phyloP scores from a whole-genome alignment of 2,797 vertebrate species.

The Poeciliopsis presidionis region DNA sequence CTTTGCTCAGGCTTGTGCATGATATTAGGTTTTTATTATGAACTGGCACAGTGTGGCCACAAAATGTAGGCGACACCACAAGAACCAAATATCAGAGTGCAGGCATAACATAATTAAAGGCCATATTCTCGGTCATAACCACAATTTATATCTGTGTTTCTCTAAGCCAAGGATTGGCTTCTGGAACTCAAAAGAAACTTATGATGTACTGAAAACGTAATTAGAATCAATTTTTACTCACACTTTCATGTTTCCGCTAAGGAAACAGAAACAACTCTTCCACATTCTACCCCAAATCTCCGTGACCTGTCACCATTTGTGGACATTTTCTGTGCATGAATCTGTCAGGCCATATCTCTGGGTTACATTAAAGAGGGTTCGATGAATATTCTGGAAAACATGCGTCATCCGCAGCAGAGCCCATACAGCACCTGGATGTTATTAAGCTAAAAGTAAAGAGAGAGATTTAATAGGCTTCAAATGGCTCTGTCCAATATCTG shows the following conservation, averaged over 20 bases:
- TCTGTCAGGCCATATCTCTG: constrained; percentile 48
- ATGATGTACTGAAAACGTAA: constrained; percentile 27
- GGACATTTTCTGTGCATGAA: constrained; percentile 50
- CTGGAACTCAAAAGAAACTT: constrained; percentile 44
- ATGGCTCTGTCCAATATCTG: constrained; percentile 48
- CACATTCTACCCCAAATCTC: constrained; percentile 19
- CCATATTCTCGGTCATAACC: constrained; percentile 52
- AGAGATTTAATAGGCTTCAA: constrained; percentile 42
- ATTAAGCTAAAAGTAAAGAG: constrained; percentile 51
- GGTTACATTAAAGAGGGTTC: constrained; percentile 47
- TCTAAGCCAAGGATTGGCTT: constrained; percentile 45
- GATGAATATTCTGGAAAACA: constrained; percentile 58
- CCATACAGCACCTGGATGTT: constrained; percentile 21
- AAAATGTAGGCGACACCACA: constrained; percentile 62
- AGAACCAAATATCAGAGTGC: constrained; percentile 62
- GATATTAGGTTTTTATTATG: constrained; percentile 65
- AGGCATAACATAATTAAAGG: constrained; percentile 67
- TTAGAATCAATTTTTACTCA: constrained; percentile 20
- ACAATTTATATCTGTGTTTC: constrained; percentile 64
- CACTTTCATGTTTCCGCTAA: constrained; percentile 2
- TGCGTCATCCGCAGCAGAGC: constrained; percentile 19
- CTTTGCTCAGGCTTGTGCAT: constrained; percentile 57
- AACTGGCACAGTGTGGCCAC: constrained; percentile 50
- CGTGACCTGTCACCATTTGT: constrained; percentile 36
- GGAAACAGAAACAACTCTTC: neutral